Evolutionary conservation across 2,797 vertebrate species (phyloP).

Genomic region (Bovichtus diacanthus): DNA sequence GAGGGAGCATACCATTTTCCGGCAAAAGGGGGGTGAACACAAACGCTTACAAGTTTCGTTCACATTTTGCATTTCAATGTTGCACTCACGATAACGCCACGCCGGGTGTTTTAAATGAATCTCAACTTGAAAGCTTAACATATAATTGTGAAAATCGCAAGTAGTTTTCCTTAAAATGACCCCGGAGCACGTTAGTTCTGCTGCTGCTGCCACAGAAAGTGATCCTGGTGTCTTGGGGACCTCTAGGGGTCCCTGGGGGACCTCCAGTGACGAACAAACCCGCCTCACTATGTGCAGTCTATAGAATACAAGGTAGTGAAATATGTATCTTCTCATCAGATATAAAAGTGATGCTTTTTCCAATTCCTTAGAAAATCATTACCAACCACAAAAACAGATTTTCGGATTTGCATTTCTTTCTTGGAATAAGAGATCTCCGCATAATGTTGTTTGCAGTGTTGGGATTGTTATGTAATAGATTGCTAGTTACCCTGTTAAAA

Average conservation of each 20-base stretch:
- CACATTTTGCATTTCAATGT: no score
- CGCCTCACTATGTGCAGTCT: neutral
- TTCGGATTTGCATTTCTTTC: neutral
- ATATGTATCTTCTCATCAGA: neutral
- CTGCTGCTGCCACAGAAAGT: neutral
- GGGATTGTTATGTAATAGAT: no score
- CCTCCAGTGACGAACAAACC: conserved; percentile 19
- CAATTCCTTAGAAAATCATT: neutral
- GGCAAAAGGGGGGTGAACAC: conserved; percentile 44
- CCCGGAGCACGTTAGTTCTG: neutral
- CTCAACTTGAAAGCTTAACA: neutral
- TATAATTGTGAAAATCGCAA: rapidly evolving
- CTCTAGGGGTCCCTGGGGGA: neutral
- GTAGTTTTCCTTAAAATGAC: neutral
- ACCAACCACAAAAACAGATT: neutral
- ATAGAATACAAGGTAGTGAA: neutral
- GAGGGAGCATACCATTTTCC: conserved; percentile 72
- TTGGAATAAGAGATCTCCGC: neutral
- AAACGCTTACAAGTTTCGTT: conserved; percentile 20
- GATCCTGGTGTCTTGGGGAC: neutral
- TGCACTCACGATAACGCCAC: neutral
- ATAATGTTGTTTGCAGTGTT: neutral
- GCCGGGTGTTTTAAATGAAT: rapidly evolving
- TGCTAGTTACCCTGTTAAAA: no score
- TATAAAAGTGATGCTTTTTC: neutral